Conservation (phyloP, 2,797 vertebrate genomes). For the Zenarchopterus dispar region DNA sequence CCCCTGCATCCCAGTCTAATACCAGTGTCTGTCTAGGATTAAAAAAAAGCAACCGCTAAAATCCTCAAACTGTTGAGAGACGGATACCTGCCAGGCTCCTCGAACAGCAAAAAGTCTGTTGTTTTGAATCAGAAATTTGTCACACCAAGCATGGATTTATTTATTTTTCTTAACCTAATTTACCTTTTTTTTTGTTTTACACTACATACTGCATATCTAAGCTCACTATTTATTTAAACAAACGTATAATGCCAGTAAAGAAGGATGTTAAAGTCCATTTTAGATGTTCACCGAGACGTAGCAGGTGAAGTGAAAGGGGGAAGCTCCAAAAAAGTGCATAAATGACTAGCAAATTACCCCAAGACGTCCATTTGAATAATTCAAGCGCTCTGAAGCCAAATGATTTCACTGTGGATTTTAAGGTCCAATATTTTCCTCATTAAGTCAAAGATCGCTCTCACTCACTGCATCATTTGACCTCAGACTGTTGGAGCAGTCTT, state of each 20-base stretch:
- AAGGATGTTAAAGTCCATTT: background rate
- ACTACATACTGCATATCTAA: background rate
- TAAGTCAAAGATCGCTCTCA: conserved; percentile 36
- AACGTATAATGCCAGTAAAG: no score
- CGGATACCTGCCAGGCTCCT: background rate
- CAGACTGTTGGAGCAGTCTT: conserved; percentile 5
- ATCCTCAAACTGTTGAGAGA: background rate
- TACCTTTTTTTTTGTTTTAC: background rate
- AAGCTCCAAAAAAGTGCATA: conserved; percentile 4
- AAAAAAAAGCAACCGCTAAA: conserved; percentile 9
- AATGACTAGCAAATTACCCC: conserved; percentile 8
- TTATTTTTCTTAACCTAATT: background rate
- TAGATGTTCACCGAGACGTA: conserved; percentile 4
- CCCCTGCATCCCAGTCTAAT: background rate
- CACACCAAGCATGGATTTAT: no score
- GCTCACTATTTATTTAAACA: background rate
- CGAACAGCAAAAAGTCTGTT: no score
- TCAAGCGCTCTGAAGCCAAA: conserved; percentile 42
- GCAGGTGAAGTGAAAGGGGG: background rate
- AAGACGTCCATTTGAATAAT: conserved; percentile 14
- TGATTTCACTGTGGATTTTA: conserved; percentile 33
- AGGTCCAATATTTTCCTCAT: conserved; percentile 45
- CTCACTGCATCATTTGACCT: conserved; percentile 21
- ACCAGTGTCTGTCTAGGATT: conserved; percentile 8
- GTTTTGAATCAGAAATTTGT: no score